Percentiles rank a stretch among this genome's conserved stretches.
Conservation (phyloP, 2,888 invertebrate genomes). For the Trissolcus brochymenae region DNA sequence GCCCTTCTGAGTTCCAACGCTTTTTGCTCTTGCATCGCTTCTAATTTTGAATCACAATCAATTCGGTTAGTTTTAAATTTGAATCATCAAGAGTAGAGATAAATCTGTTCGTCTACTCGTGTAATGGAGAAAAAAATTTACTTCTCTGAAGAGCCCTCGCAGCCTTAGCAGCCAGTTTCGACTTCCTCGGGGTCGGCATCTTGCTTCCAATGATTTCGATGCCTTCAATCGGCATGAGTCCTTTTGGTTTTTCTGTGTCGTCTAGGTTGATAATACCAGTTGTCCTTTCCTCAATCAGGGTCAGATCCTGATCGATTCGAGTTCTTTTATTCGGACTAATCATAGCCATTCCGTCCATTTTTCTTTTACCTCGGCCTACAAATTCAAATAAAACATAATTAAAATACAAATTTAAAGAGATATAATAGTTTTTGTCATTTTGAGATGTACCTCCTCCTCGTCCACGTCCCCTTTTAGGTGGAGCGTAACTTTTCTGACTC, state of each 20-base stretch:
- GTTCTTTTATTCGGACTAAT: conserved; percentile 61
- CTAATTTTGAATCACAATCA: conserved; percentile 5
- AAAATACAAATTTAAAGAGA: no score
- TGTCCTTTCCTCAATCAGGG: conserved; percentile 68
- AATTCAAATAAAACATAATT: not conserved
- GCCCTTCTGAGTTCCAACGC: conserved; percentile 7
- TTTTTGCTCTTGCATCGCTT: conserved; percentile 30
- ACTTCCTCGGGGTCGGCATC: conserved; percentile 47
- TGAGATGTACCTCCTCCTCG: conserved; percentile 72
- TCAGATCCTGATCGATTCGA: conserved; percentile 69
- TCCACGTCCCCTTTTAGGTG: conserved; percentile 71
- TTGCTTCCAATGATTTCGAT: conserved; percentile 47
- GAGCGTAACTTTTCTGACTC: conserved; percentile 74
- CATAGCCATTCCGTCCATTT: conserved; percentile 63
- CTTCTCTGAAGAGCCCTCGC: conserved; percentile 40
- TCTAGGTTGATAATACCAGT: conserved; percentile 69
- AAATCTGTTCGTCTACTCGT: not conserved
- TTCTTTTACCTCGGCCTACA: conserved; percentile 72
- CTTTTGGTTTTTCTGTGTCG: conserved; percentile 59
- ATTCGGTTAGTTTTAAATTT: not conserved
- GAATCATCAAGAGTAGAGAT: not conserved
- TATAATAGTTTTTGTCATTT: no score
- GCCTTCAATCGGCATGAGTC: conserved; percentile 26
- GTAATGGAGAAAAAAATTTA: conserved; percentile 5
- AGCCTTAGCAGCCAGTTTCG: conserved; percentile 33